phyloP scores from a whole-genome alignment of 1,140 invertebrate species.

The Drosophila trapezifrons region DNA sequence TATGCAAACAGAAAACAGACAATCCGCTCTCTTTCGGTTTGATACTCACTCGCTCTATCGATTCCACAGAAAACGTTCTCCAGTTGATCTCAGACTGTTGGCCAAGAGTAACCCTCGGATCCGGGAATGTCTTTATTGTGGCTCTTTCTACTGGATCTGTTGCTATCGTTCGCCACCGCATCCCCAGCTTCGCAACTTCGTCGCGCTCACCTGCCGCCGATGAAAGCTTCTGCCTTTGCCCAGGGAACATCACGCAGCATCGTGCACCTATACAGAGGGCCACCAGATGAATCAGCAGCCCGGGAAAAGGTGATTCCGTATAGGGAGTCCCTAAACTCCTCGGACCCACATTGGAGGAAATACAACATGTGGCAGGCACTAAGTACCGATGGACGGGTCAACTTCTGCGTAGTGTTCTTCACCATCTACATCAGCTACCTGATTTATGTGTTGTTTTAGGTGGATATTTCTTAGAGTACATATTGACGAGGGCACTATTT shows the following conservation, averaged over 20 bases:
- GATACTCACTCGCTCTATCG: background rate
- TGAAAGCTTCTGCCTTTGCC: background rate
- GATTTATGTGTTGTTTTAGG: constrained; percentile 29
- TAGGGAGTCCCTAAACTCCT: background rate
- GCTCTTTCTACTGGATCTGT: constrained; percentile 12
- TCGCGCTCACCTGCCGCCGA: too few species aligned
- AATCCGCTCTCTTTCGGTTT: background rate
- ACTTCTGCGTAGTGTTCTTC: constrained; percentile 39
- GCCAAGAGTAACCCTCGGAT: background rate
- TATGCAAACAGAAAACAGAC: constrained; percentile 33
- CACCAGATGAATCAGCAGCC: background rate
- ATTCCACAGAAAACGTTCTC: background rate
- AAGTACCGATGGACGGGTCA: constrained; percentile 6
- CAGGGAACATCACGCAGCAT: constrained; percentile 1
- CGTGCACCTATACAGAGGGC: background rate
- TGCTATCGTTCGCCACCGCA: background rate
- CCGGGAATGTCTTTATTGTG: constrained; percentile 21
- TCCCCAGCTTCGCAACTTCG: background rate
- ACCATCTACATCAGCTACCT: constrained; percentile 44
- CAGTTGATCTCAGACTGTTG: constrained; percentile 15
- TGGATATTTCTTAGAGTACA: background rate
- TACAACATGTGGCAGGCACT: constrained; percentile 24
- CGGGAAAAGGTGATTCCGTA: too few species aligned
- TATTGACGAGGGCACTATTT: background rate
- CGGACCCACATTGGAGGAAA: background rate